phyloP scores from a whole-genome alignment of 2,888 invertebrate genomes.

The Apeira syringaria region DNA sequence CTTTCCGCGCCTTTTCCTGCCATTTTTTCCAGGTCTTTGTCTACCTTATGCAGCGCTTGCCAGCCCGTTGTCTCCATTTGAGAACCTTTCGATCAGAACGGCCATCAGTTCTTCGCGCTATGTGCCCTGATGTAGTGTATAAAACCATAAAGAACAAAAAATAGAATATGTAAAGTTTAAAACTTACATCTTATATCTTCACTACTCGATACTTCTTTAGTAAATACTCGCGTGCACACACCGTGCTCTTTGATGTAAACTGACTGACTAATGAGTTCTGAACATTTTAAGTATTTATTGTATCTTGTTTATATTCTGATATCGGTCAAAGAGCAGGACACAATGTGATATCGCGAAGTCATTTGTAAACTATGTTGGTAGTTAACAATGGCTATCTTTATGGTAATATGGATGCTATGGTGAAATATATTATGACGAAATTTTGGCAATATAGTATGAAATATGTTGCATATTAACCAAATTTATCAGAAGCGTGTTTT shows the following conservation, averaged over 20 bases:
- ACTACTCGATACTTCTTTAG: background rate
- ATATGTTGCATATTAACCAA: too few relatives aligned
- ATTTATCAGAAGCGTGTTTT: too few relatives aligned
- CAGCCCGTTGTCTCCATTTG: too few relatives aligned
- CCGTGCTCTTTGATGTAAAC: background rate
- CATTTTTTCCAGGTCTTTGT: too few relatives aligned
- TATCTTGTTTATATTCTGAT: constrained; percentile 4
- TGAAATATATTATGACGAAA: background rate
- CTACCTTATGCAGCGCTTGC: too few relatives aligned
- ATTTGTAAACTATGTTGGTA: constrained; percentile 1
- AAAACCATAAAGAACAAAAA: too few relatives aligned
- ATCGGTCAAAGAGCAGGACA: constrained; percentile 12
- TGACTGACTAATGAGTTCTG: too few relatives aligned
- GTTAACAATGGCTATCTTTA: background rate
- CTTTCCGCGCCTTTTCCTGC: too few relatives aligned
- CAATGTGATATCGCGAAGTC: background rate
- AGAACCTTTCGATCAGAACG: too few relatives aligned
- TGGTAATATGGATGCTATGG: background rate
- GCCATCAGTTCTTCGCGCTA: too few relatives aligned
- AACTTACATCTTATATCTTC: background rate
- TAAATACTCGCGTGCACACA: constrained; percentile 3
- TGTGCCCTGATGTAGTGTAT: too few relatives aligned
- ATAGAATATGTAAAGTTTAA: too few relatives aligned
- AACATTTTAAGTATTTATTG: background rate
- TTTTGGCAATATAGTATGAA: background rate